Conservation (phyloP, 35 echinoderm and acorn worm species). For the Eucidaris tribuloides region DNA sequence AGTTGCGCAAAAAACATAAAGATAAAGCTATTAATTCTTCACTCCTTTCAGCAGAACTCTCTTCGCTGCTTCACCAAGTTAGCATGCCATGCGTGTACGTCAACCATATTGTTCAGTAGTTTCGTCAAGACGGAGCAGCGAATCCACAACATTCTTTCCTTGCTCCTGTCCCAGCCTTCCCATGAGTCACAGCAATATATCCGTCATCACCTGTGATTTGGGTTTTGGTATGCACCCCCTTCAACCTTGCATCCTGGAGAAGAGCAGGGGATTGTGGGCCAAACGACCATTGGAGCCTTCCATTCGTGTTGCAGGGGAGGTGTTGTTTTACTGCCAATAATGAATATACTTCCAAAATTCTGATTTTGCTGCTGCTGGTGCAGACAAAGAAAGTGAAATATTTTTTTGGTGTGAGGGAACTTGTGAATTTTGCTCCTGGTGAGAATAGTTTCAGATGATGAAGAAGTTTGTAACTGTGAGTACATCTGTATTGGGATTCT, state of each 20-base stretch:
- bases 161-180: conserved; percentile 1
- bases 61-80: conserved; percentile 7
- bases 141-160: conserved; percentile 15
- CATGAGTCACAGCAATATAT: conserved; percentile 36
- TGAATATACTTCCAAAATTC: too few relatives aligned
- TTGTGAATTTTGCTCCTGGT: too few relatives aligned
- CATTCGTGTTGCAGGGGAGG: not conserved
- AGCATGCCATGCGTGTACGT: not conserved
- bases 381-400: too few relatives aligned
- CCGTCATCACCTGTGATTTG: conserved; percentile 37
- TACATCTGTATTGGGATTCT: too few relatives aligned
- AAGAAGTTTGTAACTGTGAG: too few relatives aligned
- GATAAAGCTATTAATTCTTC: conserved; percentile 8
- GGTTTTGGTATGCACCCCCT: conserved; percentile 25
- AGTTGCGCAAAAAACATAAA: conserved; percentile 4
- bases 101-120: not conserved
- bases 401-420: too few relatives aligned
- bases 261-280: not conserved
- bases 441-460: too few relatives aligned
- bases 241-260: not conserved
- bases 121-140: not conserved
- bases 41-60: not conserved
- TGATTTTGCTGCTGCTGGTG: too few relatives aligned
- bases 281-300: not conserved
- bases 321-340: not conserved